Evolutionary conservation across 2,888 invertebrate species (phyloP).

Genomic region (Tiliacea citrago): DNA sequence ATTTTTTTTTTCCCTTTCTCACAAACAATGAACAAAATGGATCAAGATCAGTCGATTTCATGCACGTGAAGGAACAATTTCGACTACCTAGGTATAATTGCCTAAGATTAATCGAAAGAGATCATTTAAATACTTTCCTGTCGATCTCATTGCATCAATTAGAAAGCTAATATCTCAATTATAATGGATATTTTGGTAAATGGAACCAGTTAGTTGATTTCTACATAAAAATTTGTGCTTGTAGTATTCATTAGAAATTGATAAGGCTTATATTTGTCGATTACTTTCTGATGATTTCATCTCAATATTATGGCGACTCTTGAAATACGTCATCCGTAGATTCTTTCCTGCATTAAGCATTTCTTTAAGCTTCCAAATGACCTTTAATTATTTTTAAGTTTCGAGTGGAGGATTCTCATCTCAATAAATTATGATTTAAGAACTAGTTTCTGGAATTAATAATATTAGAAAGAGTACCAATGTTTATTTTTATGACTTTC

Average conservation of each 20-base stretch:
- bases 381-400: not conserved
- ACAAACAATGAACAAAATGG: no score
- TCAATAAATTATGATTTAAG: not conserved
- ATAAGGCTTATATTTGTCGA: slow-evolving; percentile 3
- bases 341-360: not conserved
- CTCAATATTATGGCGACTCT: not conserved
- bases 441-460: no score
- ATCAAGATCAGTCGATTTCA: no score
- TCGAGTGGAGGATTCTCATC: not conserved
- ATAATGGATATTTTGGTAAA: slow-evolving; percentile 34
- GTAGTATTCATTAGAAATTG: slow-evolving; percentile 20
- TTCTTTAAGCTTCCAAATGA: not conserved
- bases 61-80: no score
- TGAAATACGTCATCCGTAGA: not conserved
- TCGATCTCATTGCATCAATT: slow-evolving; percentile 51
- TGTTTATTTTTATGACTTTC: not conserved
- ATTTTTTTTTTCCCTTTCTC: no score
- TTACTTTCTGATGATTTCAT: slow-evolving; percentile 26
- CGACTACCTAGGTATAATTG: not conserved
- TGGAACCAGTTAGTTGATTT: slow-evolving; percentile 30
- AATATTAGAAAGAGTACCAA: no score
- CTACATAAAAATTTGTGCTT: slow-evolving; percentile 19
- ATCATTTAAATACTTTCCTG: slow-evolving; percentile 25
- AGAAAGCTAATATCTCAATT: slow-evolving; percentile 47
- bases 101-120: not conserved